A percentile compares a stretch with the other conserved stretches of the same genome.
Conservation (phyloP, 2,888 invertebrate species). For the Silvanus unidentatus region DNA sequence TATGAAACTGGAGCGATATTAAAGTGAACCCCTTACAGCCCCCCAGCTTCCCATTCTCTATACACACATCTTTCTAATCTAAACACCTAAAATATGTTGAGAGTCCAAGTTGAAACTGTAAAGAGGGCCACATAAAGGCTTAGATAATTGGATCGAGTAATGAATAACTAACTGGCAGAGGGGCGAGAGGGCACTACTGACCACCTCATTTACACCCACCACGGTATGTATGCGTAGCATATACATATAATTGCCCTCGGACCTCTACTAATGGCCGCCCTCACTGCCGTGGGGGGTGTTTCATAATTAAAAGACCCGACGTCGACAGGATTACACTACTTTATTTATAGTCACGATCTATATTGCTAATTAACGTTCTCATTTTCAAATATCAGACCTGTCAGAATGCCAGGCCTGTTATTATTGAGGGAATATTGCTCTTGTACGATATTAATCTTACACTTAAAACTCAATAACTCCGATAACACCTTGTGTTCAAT, state of each 20-base stretch:
- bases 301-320: constrained; percentile 45
- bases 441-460: too few species aligned
- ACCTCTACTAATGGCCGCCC: constrained; percentile 35
- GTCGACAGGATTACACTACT: constrained; percentile 43
- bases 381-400: constrained; percentile 41
- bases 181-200: constrained; percentile 17
- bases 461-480: too few species aligned
- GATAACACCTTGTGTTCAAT: too few species aligned
- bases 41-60: too few species aligned
- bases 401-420: constrained; percentile 33
- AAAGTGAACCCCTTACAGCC: too few species aligned
- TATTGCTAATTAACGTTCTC: constrained; percentile 47
- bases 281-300: constrained; percentile 36
- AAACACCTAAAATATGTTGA: constrained; percentile 14
- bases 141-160: constrained; percentile 37
- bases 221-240: constrained; percentile 14
- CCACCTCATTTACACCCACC: constrained; percentile 19
- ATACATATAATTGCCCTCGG: constrained; percentile 27
- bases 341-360: constrained; percentile 48
- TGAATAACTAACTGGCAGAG: constrained; percentile 29
- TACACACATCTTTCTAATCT: constrained; percentile 20
- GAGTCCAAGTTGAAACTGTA: background rate
- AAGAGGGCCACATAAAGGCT: constrained; percentile 33
- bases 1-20: too few species aligned
- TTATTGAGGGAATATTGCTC: constrained; percentile 18